These are phyloP conservation scores for Seriola rivoliana DNA, from an alignment of 2,113 vertebrate genomes.

Conservation along the genomic window DNA sequence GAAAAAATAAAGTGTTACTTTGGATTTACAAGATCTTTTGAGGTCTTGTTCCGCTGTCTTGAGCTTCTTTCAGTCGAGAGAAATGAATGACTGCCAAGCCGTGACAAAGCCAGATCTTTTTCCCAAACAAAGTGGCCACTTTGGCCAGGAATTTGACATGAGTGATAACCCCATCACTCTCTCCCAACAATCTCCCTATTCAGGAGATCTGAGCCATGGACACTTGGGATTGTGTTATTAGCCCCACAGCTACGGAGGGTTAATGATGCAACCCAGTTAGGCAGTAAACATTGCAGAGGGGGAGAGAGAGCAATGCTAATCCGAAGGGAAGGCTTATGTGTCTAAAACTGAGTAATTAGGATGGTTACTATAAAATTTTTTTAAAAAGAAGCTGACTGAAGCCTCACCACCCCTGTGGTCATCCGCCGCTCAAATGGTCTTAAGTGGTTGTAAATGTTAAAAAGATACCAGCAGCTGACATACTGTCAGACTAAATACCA, in stretches of 20 bases:
- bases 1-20: constrained; percentile 7
- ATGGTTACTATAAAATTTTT: too few species aligned
- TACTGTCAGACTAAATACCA: too few species aligned
- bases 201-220: constrained; percentile 73
- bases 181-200: constrained; percentile 65
- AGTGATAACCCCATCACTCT: constrained; percentile 71
- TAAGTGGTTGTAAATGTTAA: too few species aligned
- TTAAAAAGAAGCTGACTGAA: background rate
- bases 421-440: too few species aligned
- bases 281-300: constrained; percentile 48
- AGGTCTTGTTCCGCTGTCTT: constrained; percentile 55
- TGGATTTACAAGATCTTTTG: constrained; percentile 11
- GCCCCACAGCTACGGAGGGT: constrained; percentile 65
- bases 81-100: constrained; percentile 64
- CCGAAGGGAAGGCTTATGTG: background rate
- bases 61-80: constrained; percentile 66
- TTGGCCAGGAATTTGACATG: constrained; percentile 79
- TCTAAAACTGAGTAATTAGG: background rate
- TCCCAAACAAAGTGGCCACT: constrained; percentile 82
- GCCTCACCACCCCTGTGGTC: too few species aligned
- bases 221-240: constrained; percentile 72
- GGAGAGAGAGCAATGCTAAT: background rate
- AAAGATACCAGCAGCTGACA: too few species aligned
- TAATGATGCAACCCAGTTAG: constrained; percentile 69
- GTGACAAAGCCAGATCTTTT: constrained; percentile 77